Evolutionary conservation across 2,888 invertebrate genomes (phyloP), one percentile per base, ranked within the genome.

Genomic region (Eudasyphora cyanicolor): DNA sequence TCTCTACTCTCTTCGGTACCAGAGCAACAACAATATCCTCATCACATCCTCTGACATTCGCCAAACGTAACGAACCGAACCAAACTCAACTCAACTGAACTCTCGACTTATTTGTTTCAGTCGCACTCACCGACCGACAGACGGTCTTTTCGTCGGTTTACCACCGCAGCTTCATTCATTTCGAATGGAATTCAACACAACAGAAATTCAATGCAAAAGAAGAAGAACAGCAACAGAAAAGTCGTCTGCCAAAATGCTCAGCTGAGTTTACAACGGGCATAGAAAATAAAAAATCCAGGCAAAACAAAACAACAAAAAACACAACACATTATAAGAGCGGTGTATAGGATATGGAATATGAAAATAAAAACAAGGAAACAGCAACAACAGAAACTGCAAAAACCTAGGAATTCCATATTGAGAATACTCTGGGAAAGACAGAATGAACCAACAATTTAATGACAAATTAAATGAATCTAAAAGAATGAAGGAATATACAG

Each of bases 331-430:
- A 21, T 67, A 42, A 42, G 42, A 60, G 60, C 10, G 12, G 19
- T 29, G n/a, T n/a, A n/a, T n/a, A n/a, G 38, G 67, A 38, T 42
- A 42, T 57, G 27, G 67, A 42, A 38, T 35, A 64, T 17, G 38
- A 19, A 67, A 67, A 67, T 67, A 67, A 67, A 67, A 67, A 67
- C 67, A 67, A 67, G 67, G 38, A 67, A 67, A 67, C 67, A 64
- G 21, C 64, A 67, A 38, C 67, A 35, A 24, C 24, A 42, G n/a
- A n/a, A n/a, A n/a, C n/a, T n/a, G n/a, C n/a, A 57, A 24, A 35
- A 67, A 42, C 21, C 38, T 42, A 42, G 38, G 42, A 42, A 42
- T 24, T 38, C 21, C 38, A 57, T 24, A 10, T 24, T 3, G 14
- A 8, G 24, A 27, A 27, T 45, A 27, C 57, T 8, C 27, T n/a